A percentile compares a stretch with the other conserved stretches of the same genome.
These are phyloP conservation scores for Pagrus major DNA, from an alignment of 2,113 vertebrate species.

Conservation along the genomic window DNA sequence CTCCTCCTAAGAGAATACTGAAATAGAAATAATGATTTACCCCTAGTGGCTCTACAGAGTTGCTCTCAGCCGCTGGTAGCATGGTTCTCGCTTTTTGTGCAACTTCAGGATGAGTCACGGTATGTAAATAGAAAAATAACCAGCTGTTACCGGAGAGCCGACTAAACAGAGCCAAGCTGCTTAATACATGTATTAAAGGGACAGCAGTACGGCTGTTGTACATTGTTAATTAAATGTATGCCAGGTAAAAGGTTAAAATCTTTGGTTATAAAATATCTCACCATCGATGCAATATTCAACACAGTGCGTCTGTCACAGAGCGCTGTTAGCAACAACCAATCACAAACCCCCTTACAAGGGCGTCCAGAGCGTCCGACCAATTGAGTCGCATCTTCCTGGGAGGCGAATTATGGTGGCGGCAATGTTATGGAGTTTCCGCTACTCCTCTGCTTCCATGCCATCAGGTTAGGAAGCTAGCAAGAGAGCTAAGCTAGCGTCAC, in stretches of 20 bases:
- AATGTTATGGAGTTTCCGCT: slow-evolving; percentile 83
- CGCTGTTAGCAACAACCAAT: slow-evolving; percentile 48
- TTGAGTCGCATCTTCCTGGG: slow-evolving; percentile 34
- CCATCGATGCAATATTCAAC: slow-evolving; percentile 27
- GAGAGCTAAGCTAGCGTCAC: slow-evolving; percentile 76
- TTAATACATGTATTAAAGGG: not conserved
- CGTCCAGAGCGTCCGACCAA: slow-evolving; percentile 22
- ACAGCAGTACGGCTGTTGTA: fast-evolving
- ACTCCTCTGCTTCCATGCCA: slow-evolving; percentile 73
- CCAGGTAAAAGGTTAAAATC: not conserved
- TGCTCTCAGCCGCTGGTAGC: not conserved
- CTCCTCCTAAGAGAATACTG: not conserved
- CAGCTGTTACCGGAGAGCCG: slow-evolving; percentile 1
- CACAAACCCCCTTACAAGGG: slow-evolving; percentile 6
- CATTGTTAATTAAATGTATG: not conserved
- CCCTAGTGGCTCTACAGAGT: not conserved
- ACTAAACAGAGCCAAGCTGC: not conserved
- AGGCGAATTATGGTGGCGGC: slow-evolving; percentile 73
- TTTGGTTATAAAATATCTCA: not conserved
- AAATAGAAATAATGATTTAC: not conserved
- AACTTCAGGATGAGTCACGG: slow-evolving; percentile 50
- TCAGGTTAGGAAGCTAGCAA: slow-evolving; percentile 75
- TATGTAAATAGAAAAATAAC: slow-evolving; percentile 38
- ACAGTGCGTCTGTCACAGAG: slow-evolving; percentile 30
- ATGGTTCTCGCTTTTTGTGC: slow-evolving; percentile 3